These are phyloP conservation scores for Magallana gigas DNA, from an alignment of 1,140 invertebrate genomes.

Conservation along the genomic window DNA sequence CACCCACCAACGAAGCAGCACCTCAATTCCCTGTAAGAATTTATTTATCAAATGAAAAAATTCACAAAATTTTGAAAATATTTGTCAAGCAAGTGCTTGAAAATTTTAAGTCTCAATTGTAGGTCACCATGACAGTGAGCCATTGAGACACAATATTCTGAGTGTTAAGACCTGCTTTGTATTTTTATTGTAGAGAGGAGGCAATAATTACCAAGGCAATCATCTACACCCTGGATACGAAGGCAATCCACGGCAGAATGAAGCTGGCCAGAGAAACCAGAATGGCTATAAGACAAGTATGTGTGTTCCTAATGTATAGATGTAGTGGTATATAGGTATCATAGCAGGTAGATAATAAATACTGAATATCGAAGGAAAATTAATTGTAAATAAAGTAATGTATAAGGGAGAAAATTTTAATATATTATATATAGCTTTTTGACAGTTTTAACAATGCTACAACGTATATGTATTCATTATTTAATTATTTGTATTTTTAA, in stretches of 20 bases:
- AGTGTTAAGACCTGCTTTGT: neutral
- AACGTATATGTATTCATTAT: neutral
- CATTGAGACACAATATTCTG: no score
- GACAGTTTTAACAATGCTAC: neutral
- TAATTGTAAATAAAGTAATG: neutral
- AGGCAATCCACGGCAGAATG: neutral
- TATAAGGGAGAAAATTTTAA: neutral
- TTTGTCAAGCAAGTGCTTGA: no score
- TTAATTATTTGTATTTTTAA: neutral
- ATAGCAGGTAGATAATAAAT: neutral
- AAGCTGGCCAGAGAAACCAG: neutral
- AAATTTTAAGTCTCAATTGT: no score
- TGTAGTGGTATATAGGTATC: neutral
- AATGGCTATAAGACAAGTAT: conserved; percentile 19
- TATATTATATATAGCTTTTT: neutral
- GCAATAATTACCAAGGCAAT: conserved; percentile 23
- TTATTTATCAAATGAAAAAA: neutral
- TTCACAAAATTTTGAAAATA: no score
- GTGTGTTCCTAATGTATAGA: neutral
- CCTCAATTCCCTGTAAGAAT: neutral
- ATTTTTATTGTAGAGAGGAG: conserved; percentile 9
- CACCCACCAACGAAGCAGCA: conserved; percentile 52
- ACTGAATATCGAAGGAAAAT: neutral
- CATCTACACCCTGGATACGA: neutral
- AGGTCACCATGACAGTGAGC: no score